phyloP scores from a whole-genome alignment of 2,888 invertebrate genomes.

The Himalopsyche kuldschensis region DNA sequence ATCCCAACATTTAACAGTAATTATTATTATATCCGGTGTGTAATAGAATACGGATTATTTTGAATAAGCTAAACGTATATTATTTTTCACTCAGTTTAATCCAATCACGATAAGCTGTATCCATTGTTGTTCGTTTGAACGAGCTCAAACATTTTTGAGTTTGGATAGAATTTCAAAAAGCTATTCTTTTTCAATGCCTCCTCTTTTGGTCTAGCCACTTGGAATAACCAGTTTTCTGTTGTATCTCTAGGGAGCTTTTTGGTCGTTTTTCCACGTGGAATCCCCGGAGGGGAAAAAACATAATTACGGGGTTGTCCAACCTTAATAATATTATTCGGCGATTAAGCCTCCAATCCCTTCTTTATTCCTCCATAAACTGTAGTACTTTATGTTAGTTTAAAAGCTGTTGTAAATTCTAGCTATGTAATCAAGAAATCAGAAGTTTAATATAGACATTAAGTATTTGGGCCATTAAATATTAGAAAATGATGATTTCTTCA shows the following conservation, averaged over 20 bases:
- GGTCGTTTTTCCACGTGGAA: conserved; percentile 19
- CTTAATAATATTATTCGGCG: conserved; percentile 13
- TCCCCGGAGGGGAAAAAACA: conserved; percentile 19
- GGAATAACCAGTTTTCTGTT: conserved; percentile 27
- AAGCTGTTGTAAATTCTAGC: background rate
- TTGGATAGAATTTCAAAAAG: background rate
- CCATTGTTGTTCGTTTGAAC: background rate
- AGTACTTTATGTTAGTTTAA: background rate
- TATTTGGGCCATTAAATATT: background rate
- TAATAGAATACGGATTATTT: too few relatives aligned
- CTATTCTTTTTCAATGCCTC: background rate
- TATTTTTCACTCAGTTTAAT: too few relatives aligned
- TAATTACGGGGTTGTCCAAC: conserved; percentile 26
- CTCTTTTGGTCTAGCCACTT: background rate
- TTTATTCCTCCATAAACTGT: background rate
- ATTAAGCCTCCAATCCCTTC: background rate
- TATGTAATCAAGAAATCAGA: background rate
- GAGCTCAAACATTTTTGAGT: too few relatives aligned
- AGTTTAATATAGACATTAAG: background rate
- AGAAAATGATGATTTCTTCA: background rate
- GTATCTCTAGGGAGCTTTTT: conserved; percentile 15
- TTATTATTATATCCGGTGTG: too few relatives aligned
- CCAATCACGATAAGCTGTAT: too few relatives aligned
- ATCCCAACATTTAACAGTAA: too few relatives aligned
- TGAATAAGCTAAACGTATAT: too few relatives aligned